Conservation (phyloP, 2,797 vertebrate species). For the Carapus acus region DNA sequence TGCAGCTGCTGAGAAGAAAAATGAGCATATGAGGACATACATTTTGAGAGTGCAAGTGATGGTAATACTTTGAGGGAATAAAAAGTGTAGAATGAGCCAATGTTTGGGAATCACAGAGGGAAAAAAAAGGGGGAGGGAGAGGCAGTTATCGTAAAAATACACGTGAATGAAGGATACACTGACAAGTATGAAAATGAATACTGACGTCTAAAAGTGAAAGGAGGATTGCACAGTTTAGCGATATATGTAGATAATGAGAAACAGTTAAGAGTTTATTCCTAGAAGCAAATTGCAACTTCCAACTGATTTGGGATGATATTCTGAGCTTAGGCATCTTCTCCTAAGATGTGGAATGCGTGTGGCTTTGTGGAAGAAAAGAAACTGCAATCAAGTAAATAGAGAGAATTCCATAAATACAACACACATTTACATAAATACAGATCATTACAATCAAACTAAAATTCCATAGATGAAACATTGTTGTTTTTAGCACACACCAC, state of each 20-base stretch:
- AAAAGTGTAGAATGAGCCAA: too few species aligned
- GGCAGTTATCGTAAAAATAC: too few species aligned
- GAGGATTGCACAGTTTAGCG: too few species aligned
- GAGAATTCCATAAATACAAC: conserved; percentile 21
- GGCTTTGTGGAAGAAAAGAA: conserved; percentile 20
- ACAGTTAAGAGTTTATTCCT: conserved; percentile 18
- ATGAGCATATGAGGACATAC: conserved; percentile 68
- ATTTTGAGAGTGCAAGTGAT: too few species aligned
- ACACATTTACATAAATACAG: conserved; percentile 19
- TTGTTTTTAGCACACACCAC: not conserved
- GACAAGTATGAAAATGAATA: too few species aligned
- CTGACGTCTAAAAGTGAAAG: too few species aligned
- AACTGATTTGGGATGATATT: conserved; percentile 18
- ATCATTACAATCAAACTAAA: conserved; percentile 4
- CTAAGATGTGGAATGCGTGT: conserved; percentile 20
- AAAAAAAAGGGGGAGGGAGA: conserved; percentile 24
- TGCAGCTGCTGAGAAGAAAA: conserved; percentile 61
- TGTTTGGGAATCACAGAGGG: conserved; percentile 43
- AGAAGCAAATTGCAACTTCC: conserved; percentile 11
- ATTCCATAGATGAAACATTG: not conserved
- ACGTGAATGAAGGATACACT: too few species aligned
- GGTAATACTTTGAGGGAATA: conserved; percentile 57
- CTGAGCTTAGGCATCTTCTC: not conserved
- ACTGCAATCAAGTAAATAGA: conserved; percentile 27
- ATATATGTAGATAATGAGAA: too few species aligned